Evolutionary conservation across 2,888 invertebrate species (phyloP).

Genomic region (Melieria crassipennis): DNA sequence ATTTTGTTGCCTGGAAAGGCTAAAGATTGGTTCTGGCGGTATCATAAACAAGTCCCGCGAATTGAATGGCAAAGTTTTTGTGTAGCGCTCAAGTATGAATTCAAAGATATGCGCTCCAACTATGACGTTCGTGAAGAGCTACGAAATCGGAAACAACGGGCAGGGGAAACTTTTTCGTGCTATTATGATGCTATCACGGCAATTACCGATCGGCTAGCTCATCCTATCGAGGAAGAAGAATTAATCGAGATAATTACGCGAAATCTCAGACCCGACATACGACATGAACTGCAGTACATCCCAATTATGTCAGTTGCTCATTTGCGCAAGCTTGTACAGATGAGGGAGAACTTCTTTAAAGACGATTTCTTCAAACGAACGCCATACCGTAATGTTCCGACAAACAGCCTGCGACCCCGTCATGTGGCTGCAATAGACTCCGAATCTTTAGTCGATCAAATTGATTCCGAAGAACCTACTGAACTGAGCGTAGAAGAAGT

Average conservation of each 20-base stretch:
- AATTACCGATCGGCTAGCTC: not conserved
- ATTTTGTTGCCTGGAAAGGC: conserved; percentile 27
- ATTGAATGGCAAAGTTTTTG: conserved; percentile 27
- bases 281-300: conserved; percentile 33
- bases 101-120: conserved; percentile 26
- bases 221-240: conserved; percentile 6
- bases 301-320: conserved; percentile 26
- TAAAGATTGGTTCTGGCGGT: conserved; percentile 31
- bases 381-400: not conserved
- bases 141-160: conserved; percentile 24
- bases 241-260: conserved; percentile 15
- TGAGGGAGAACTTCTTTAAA: conserved; percentile 26
- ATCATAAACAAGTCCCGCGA: conserved; percentile 13
- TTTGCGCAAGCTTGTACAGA: conserved; percentile 31
- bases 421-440: conserved; percentile 21
- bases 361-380: conserved; percentile 22
- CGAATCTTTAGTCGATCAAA: not conserved
- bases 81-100: conserved; percentile 18
- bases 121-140: conserved; percentile 32
- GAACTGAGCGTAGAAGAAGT: conserved; percentile 15
- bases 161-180: conserved; percentile 21
- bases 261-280: conserved; percentile 22
- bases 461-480: not conserved
- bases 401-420: not conserved
- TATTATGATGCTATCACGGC: conserved; percentile 19